These are phyloP conservation scores for Microtus richardsoni DNA, from an alignment of 2,113 vertebrate species.

Conservation along the genomic window DNA sequence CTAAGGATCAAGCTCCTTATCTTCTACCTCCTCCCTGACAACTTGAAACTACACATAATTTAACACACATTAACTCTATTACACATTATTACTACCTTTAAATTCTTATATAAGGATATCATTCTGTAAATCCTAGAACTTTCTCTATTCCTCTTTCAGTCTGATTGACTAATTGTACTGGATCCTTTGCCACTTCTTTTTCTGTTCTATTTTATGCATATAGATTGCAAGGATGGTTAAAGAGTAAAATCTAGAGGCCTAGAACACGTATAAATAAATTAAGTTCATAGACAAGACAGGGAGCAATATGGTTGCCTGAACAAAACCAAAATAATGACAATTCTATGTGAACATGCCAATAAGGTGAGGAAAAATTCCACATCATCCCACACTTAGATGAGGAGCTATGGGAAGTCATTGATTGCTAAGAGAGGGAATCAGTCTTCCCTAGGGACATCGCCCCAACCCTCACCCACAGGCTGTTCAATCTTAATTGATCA, in stretches of 20 bases:
- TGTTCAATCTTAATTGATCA: neutral
- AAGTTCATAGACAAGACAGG: neutral
- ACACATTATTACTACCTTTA: neutral
- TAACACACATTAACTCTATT: neutral
- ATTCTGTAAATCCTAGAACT: neutral
- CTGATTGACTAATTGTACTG: neutral
- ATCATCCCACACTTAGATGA: neutral
- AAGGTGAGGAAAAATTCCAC: neutral
- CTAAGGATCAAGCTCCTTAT: neutral
- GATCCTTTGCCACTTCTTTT: neutral
- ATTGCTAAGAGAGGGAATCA: neutral
- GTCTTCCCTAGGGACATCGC: neutral
- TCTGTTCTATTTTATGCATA: neutral
- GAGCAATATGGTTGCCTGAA: neutral
- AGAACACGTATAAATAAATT: neutral
- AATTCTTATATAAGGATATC: neutral
- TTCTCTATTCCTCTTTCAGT: neutral
- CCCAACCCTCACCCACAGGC: too few species aligned
- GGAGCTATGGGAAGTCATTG: neutral
- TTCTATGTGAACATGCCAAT: neutral
- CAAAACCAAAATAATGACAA: neutral
- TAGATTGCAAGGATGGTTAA: neutral
- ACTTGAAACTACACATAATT: neutral
- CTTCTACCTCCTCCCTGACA: neutral
- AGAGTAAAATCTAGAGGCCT: neutral